Conservation (phyloP, 1,140 invertebrate genomes). For the Ceratosolen fusciceps region DNA sequence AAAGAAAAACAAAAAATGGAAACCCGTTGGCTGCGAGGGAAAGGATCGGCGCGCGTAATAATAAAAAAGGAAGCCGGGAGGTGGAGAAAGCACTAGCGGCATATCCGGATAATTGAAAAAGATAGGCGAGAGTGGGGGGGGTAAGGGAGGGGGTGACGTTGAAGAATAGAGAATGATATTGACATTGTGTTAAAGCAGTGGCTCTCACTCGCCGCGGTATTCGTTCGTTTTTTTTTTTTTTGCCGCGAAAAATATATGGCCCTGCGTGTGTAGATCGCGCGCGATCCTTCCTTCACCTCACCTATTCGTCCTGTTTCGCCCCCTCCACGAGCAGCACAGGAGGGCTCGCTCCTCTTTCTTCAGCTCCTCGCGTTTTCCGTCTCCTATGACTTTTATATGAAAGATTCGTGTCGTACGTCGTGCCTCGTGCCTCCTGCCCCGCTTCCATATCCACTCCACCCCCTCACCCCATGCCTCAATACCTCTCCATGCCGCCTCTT, state of each 20-base stretch:
- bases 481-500: constrained; percentile 14
- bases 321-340: too few relatives aligned
- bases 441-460: not conserved
- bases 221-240: not conserved
- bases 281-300: too few relatives aligned
- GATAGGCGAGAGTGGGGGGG: too few relatives aligned
- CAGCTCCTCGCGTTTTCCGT: too few relatives aligned
- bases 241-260: constrained; percentile 36
- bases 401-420: constrained; percentile 57
- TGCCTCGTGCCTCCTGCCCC: not conserved
- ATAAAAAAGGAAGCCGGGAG: not conserved
- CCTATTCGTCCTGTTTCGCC: too few relatives aligned
- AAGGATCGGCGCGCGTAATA: not conserved
- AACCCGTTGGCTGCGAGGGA: not conserved
- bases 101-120: not conserved
- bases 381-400: constrained; percentile 45
- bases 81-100: too few relatives aligned
- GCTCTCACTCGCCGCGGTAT: too few relatives aligned
- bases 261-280: too few relatives aligned
- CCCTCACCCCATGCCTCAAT: too few relatives aligned
- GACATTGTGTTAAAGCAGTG: constrained; percentile 1
- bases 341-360: not conserved
- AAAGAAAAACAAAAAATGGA: not conserved
- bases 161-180: constrained; percentile 28
- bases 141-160: not conserved